phyloP scores from a whole-genome alignment of 2,113 vertebrate genomes.

The Hassar affinis region DNA sequence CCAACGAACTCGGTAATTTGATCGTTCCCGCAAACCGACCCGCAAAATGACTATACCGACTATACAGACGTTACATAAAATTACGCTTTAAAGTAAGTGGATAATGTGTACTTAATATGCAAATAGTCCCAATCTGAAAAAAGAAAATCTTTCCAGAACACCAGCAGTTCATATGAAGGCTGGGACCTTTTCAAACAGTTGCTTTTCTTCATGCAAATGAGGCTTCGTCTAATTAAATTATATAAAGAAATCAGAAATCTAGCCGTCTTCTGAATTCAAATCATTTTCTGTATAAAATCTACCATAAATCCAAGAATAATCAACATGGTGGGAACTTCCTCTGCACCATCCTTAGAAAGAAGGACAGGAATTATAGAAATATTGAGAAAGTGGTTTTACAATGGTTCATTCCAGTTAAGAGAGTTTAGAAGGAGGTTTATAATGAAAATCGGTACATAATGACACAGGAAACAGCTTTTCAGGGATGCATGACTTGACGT shows the following conservation, averaged over 20 bases:
- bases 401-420: not conserved
- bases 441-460: not conserved
- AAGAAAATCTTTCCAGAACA: not conserved
- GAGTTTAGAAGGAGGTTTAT: too few relatives aligned
- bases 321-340: not conserved
- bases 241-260: too few relatives aligned
- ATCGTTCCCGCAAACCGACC: too few relatives aligned
- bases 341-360: too few relatives aligned
- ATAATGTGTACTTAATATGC: not conserved
- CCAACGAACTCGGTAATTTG: too few relatives aligned
- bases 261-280: too few relatives aligned
- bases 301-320: too few relatives aligned
- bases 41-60: not conserved
- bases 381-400: not conserved
- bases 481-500: not conserved
- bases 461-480: not conserved
- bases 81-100: not conserved
- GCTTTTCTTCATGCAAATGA: not conserved
- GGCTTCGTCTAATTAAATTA: too few relatives aligned
- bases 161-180: not conserved
- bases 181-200: not conserved
- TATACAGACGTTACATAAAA: too few relatives aligned
- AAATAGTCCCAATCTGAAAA: not conserved
- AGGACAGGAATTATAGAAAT: not conserved
- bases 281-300: too few relatives aligned